Base-by-base conservation (phyloP, 2,113 vertebrate genomes). In the Thunnus thynnus region DNA sequence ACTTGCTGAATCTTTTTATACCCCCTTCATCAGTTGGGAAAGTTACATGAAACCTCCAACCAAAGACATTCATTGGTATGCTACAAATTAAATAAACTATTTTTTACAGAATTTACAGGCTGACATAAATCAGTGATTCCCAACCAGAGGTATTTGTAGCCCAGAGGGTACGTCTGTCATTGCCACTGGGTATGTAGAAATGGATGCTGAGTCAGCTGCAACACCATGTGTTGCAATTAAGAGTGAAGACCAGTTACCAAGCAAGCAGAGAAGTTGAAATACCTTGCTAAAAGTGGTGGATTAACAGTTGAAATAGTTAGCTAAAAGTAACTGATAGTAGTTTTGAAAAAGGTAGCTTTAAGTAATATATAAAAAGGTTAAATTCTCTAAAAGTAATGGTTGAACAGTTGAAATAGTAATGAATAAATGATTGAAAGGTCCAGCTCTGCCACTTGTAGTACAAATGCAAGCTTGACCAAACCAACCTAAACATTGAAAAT, bases 1-100 rank as follows among this genome's bases (percentile, higher is more conserved):
- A 12, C 47, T 63, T 46, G n/a, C 50, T 82, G 63, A 82, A 85
- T 87, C 64, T 87, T 70, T 84, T 80, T 71, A 85, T 77, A 58
- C 8, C 44, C 11, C 11, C 52, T 69, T 68, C 68, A 79, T 81
- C n/a, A 17, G 48, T 41, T 73, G 70, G 48, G 68, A 82, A 72
- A 67, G 72, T 69, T 73, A 63, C 47, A 64, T 65, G 30, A 74
- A 63, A 63, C 82, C 57, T 62, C 56, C 48, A 25, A 36, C 70
- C n/a, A 71, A 76, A 70, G 36, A 8, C 6, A 41, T 8, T 2
- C 36, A 41, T 41, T 41, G 36, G 48, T 30, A 52, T 68, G 48
- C 17, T 18, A 68, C 10, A 51, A 30, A 52, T 54, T 4, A 52
- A 36, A 68, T 52, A n/a, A 52, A 36, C 11, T 52, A 17, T 68